Evolutionary conservation across 2,888 invertebrate species (phyloP).

Genomic region (Carabus problematicus): DNA sequence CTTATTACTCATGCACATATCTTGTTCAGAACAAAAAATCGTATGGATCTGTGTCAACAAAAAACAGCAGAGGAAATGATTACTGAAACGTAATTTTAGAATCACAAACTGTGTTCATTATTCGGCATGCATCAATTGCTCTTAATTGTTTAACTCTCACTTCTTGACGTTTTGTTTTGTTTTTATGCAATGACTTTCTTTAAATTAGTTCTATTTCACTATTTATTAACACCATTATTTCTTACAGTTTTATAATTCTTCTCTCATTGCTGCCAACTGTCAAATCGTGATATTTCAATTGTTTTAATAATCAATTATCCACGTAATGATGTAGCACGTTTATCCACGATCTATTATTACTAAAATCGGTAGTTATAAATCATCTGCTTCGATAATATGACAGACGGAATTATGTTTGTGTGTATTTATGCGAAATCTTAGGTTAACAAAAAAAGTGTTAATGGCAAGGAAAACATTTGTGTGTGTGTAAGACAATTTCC

Average conservation of each 20-base stretch:
- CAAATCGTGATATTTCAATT: slow-evolving; percentile 12
- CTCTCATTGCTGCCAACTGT: no score
- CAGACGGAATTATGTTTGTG: no score
- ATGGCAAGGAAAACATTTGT: no score
- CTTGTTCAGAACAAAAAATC: background rate
- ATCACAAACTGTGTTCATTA: slow-evolving; percentile 19
- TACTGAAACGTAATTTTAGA: slow-evolving; percentile 15
- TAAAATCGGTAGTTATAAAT: no score
- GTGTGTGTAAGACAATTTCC: no score
- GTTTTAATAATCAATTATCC: slow-evolving; percentile 12
- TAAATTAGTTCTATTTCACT: slow-evolving; percentile 26
- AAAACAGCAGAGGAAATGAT: background rate
- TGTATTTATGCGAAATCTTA: no score
- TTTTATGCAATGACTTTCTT: slow-evolving; percentile 39
- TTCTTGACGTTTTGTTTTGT: slow-evolving; percentile 19
- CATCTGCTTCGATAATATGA: no score
- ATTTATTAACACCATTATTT: slow-evolving; percentile 9
- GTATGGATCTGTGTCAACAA: background rate
- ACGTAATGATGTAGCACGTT: slow-evolving; percentile 1
- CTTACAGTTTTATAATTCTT: background rate
- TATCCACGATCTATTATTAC: no score
- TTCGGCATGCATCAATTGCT: slow-evolving; percentile 36
- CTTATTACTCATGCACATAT: slow-evolving; percentile 2
- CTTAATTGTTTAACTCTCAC: slow-evolving; percentile 36
- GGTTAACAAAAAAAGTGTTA: no score